Conservation (phyloP, 2,797 vertebrate genomes). For the Parauchenoglanis ngamensis region DNA sequence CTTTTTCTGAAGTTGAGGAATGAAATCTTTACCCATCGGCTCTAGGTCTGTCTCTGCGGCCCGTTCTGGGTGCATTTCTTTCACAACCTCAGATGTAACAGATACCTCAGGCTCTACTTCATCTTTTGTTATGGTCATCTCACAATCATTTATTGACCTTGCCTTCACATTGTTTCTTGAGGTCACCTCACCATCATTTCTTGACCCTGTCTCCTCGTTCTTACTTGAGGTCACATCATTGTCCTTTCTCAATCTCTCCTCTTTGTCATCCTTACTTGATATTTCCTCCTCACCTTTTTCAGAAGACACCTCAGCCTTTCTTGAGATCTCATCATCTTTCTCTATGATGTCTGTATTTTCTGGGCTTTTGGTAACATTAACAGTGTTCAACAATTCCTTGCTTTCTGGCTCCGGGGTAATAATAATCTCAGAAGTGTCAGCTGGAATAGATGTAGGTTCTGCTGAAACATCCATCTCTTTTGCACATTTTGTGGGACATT, state of each 20-base stretch:
- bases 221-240: background rate
- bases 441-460: slow-evolving; percentile 15
- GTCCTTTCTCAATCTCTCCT: slow-evolving; percentile 39
- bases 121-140: background rate
- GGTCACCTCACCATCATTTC: background rate
- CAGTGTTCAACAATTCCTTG: slow-evolving; percentile 54
- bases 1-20: slow-evolving; percentile 79
- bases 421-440: slow-evolving; percentile 9
- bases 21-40: slow-evolving; percentile 59
- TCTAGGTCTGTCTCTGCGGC: slow-evolving; percentile 58
- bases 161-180: background rate
- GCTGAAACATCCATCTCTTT: slow-evolving; percentile 23
- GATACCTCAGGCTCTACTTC: background rate
- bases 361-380: slow-evolving; percentile 41
- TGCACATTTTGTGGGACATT: slow-evolving; percentile 29
- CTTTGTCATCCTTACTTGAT: slow-evolving; percentile 47
- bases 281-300: slow-evolving; percentile 42
- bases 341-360: slow-evolving; percentile 9
- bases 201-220: too few species aligned
- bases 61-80: slow-evolving; percentile 63
- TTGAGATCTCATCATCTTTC: slow-evolving; percentile 53
- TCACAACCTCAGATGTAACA: slow-evolving; percentile 60
- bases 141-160: background rate
- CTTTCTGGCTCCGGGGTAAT: slow-evolving; percentile 32
- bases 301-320: slow-evolving; percentile 23